A percentile compares a stretch with the other conserved stretches of the same genome.
phyloP scores from a whole-genome alignment of 2,888 invertebrate genomes.

The Drosophila barbarae region DNA sequence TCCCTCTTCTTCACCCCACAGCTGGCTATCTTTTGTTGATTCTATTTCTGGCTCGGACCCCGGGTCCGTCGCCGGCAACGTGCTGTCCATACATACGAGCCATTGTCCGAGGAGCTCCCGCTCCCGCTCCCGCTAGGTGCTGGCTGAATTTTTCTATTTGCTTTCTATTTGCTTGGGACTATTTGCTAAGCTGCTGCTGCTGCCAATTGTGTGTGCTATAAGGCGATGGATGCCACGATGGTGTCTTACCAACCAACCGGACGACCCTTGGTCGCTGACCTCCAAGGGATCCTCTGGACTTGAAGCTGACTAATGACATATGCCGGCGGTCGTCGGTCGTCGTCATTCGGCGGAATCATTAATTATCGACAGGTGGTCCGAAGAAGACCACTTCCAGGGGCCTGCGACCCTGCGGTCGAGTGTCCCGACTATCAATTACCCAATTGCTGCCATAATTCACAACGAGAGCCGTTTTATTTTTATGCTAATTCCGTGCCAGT shows the following conservation, averaged over 20 bases:
- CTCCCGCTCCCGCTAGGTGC: neutral
- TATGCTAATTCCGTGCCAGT: constrained; percentile 55
- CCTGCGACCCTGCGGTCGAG: constrained; percentile 9
- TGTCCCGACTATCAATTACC: constrained; percentile 57
- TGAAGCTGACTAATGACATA: constrained; percentile 26
- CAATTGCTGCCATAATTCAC: constrained; percentile 56
- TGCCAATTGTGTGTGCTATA: constrained; percentile 13
- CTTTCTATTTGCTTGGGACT: constrained; percentile 44
- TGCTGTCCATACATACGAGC: constrained; percentile 38
- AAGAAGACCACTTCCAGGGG: neutral
- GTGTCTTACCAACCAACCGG: neutral
- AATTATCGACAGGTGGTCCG: constrained; percentile 20
- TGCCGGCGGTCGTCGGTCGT: neutral
- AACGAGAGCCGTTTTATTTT: constrained; percentile 40
- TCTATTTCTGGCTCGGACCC: constrained; percentile 19
- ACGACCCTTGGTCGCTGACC: constrained; percentile 19
- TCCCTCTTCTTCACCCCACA: neutral
- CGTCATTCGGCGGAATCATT: constrained; percentile 5
- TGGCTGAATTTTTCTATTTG: constrained; percentile 18
- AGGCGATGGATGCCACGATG: constrained; percentile 11
- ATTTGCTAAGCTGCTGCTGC: constrained; percentile 42
- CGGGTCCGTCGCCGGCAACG: constrained; percentile 13
- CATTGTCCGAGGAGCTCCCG: constrained; percentile 12
- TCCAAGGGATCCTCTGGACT: constrained; percentile 5
- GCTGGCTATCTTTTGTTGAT: constrained; percentile 6